Conservation (phyloP, 2,888 invertebrate genomes). For the Azorinus chamasolen region DNA sequence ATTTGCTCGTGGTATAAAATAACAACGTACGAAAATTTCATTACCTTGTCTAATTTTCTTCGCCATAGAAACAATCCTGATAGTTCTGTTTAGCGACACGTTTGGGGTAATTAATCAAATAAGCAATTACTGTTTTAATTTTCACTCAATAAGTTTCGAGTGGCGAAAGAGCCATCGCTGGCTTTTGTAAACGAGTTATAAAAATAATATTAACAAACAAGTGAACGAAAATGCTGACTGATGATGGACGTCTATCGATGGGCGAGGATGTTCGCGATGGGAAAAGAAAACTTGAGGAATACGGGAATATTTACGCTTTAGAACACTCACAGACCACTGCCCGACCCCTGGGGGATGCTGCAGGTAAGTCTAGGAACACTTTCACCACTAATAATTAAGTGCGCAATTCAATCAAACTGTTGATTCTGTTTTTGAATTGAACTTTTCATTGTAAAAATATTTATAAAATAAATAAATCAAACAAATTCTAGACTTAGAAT, state of each 20-base stretch:
- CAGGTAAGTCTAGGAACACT: conserved; percentile 73
- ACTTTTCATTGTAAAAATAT: too few species aligned
- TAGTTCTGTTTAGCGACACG: conserved; percentile 48
- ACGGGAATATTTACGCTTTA: conserved; percentile 93
- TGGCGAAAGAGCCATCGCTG: neutral
- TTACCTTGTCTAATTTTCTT: conserved; percentile 64
- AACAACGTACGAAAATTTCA: conserved; percentile 64
- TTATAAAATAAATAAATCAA: neutral
- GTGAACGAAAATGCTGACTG: conserved; percentile 75
- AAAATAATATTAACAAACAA: conserved; percentile 31
- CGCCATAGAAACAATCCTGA: conserved; percentile 54
- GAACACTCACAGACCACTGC: conserved; percentile 82
- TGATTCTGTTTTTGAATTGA: too few species aligned
- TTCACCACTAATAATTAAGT: too few species aligned
- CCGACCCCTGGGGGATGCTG: conserved; percentile 70
- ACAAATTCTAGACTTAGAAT: too few species aligned
- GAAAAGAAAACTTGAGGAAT: conserved; percentile 91
- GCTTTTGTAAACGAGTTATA: conserved; percentile 18
- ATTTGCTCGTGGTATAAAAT: conserved; percentile 64
- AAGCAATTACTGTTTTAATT: conserved; percentile 38
- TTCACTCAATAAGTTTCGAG: conserved; percentile 29
- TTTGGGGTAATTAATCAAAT: conserved; percentile 59
- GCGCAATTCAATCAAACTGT: too few species aligned
- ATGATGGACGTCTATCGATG: conserved; percentile 82
- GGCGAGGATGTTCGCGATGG: conserved; percentile 86